Evolutionary conservation across 1,140 invertebrate species (phyloP).

Genomic region (Venturia canescens): DNA sequence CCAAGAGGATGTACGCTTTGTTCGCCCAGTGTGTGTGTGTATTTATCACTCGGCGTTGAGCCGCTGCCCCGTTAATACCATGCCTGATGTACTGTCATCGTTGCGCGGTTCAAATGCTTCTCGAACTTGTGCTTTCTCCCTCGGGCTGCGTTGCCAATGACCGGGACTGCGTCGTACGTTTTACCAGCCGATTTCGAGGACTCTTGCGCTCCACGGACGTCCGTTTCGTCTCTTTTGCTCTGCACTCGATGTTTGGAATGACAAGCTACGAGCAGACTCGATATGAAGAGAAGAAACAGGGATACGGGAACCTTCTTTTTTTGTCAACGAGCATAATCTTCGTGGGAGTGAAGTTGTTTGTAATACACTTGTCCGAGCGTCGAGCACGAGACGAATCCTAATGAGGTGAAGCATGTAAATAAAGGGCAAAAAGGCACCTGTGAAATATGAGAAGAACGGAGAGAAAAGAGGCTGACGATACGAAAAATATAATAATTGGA

Average conservation of each 20-base stretch:
- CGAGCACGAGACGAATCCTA: constrained; percentile 40
- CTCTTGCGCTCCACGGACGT: not conserved
- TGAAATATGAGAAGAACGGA: not conserved
- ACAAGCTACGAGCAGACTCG: constrained; percentile 8
- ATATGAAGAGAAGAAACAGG: not conserved
- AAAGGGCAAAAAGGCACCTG: constrained; percentile 19
- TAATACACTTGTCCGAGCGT: constrained; percentile 33
- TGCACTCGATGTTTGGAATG: not conserved
- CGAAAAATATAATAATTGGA: too few species aligned
- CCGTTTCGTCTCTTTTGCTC: not conserved
- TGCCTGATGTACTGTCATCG: constrained; percentile 24
- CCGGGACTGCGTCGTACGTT: not conserved
- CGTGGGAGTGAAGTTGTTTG: constrained; percentile 40
- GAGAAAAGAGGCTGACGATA: too few species aligned
- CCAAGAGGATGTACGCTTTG: constrained; percentile 10
- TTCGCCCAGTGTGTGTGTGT: not conserved
- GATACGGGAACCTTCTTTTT: not conserved
- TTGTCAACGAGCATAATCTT: constrained; percentile 5
- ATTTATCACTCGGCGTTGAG: too few species aligned
- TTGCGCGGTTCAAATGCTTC: constrained; percentile 34
- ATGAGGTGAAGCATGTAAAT: constrained; percentile 20
- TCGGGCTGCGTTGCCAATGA: not conserved
- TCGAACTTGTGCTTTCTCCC: constrained; percentile 22
- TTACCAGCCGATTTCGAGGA: not conserved
- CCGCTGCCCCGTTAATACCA: too few species aligned